phyloP scores from a whole-genome alignment of 2,113 vertebrate genomes.

The Ctenodactylus gundi region DNA sequence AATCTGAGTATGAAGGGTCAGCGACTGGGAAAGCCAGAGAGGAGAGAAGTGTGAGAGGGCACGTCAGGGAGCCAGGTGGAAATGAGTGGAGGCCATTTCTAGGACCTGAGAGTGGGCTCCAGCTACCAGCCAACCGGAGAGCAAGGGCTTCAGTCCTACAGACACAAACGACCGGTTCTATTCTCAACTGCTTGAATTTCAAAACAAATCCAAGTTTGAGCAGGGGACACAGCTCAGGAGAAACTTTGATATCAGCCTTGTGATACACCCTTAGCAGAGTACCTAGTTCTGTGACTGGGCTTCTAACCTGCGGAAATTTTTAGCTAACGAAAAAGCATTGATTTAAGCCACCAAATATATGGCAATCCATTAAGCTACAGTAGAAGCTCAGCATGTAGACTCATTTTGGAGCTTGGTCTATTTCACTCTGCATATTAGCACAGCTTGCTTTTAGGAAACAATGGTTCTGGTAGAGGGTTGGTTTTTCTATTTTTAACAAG shows the following conservation, averaged over 20 bases:
- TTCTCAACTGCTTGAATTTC: neutral
- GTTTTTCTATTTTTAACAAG: neutral
- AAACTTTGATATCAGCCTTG: neutral
- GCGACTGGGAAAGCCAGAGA: neutral
- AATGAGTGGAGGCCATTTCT: neutral
- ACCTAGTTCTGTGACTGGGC: neutral
- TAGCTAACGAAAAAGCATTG: neutral
- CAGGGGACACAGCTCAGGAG: neutral
- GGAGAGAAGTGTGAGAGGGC: neutral
- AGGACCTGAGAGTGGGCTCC: neutral
- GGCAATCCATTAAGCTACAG: no score
- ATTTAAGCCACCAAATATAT: neutral
- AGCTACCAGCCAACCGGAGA: neutral
- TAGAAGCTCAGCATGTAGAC: neutral
- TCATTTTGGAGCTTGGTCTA: neutral
- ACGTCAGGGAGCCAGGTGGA: accelerated
- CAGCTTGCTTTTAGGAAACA: neutral
- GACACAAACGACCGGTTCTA: neutral
- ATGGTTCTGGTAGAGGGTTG: neutral
- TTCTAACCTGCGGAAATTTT: neutral
- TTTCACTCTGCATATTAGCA: neutral
- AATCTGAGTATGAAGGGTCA: neutral
- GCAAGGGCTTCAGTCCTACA: neutral
- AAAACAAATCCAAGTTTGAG: neutral
- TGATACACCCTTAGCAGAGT: neutral